Conservation (phyloP, 2,113 vertebrate species). For the Hyperoodon ampullatus region DNA sequence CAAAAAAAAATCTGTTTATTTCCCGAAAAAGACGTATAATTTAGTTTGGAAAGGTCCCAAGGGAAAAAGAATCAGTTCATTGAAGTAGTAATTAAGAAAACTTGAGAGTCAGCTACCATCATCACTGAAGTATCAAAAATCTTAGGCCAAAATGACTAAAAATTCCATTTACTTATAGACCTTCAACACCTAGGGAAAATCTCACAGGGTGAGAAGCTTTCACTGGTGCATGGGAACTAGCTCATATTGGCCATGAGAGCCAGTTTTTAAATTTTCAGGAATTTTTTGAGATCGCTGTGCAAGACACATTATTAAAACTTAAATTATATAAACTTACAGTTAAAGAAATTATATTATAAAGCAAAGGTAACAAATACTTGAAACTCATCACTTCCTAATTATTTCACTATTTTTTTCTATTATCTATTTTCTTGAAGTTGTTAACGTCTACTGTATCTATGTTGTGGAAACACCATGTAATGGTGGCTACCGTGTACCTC, state of each 20-base stretch:
- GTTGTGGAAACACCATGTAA: neutral
- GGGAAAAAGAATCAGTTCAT: neutral
- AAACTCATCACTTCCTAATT: neutral
- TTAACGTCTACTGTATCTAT: neutral
- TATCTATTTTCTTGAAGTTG: neutral
- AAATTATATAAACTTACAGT: neutral
- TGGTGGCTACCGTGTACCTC: neutral
- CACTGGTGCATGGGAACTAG: neutral
- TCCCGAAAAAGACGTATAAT: neutral
- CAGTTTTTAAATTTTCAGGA: neutral
- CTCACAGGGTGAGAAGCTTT: neutral
- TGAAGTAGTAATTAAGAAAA: conserved; percentile 17
- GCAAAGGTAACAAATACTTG: neutral
- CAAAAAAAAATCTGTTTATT: neutral
- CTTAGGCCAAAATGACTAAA: neutral
- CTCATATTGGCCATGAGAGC: neutral
- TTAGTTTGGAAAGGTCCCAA: neutral
- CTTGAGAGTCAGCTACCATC: neutral
- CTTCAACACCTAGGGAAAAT: neutral
- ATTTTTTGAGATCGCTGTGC: neutral
- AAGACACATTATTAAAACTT: neutral
- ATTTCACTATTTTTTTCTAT: neutral
- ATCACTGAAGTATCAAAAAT: neutral
- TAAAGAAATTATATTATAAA: neutral
- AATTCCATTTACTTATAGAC: neutral